Percentiles rank a stretch among this genome's conserved stretches.
Conservation (phyloP, 2,888 invertebrate genomes). For the Vesta saturnalis region DNA sequence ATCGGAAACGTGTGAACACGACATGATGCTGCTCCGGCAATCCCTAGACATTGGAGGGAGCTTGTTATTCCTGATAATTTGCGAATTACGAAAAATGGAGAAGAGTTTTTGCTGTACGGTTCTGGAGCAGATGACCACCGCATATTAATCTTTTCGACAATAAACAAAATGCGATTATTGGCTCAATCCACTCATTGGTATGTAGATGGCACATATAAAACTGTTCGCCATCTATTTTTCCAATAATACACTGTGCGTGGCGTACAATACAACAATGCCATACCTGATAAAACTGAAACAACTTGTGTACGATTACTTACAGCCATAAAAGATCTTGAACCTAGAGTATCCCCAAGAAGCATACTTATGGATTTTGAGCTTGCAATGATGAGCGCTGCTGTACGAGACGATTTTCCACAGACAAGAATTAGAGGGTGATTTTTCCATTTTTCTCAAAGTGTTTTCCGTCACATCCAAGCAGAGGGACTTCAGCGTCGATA, state of each 20-base stretch:
- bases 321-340: too few relatives aligned
- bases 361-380: slow-evolving; percentile 36
- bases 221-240: slow-evolving; percentile 18
- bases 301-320: slow-evolving; percentile 22
- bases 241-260: slow-evolving; percentile 16
- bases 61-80: neutral
- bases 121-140: too few relatives aligned
- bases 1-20: neutral
- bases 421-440: slow-evolving; percentile 27
- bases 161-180: slow-evolving; percentile 17
- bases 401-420: slow-evolving; percentile 20
- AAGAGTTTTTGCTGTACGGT: too few relatives aligned
- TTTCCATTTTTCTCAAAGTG: too few relatives aligned
- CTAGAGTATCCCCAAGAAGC: too few relatives aligned
- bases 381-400: slow-evolving; percentile 24
- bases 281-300: slow-evolving; percentile 34
- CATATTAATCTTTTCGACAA: too few relatives aligned
- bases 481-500: too few relatives aligned
- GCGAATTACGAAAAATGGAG: too few relatives aligned
- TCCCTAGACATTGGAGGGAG: neutral
- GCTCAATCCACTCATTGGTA: neutral
- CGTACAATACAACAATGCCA: slow-evolving; percentile 7
- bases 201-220: slow-evolving; percentile 5
- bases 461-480: too few relatives aligned
- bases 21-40: neutral